Evolutionary conservation across 2,888 invertebrate genomes (phyloP).

Genomic region (Rhimphoctona megacephalus): DNA sequence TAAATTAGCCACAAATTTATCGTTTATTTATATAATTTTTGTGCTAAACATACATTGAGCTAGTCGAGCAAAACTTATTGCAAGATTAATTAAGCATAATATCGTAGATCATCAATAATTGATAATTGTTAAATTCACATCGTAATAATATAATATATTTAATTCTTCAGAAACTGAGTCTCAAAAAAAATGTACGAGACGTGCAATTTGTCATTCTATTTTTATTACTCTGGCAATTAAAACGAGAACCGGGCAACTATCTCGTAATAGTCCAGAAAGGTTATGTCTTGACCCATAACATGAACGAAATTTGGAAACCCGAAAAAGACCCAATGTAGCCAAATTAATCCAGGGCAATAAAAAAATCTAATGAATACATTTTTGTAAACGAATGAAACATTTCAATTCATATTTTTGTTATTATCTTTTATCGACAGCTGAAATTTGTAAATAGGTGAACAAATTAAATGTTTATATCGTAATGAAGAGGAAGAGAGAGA

Average conservation of each 20-base stretch:
- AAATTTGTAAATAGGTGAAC: slow-evolving; percentile 34
- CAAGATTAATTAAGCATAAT: neutral
- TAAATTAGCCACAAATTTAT: neutral
- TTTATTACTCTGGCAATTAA: neutral
- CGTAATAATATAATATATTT: neutral
- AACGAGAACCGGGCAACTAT: slow-evolving; percentile 9
- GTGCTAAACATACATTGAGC: neutral
- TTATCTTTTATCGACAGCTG: neutral
- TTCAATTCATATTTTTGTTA: neutral
- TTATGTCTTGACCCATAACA: slow-evolving; percentile 33
- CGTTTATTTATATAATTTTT: neutral
- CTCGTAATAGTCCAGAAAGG: slow-evolving; percentile 11
- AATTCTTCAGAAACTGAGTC: neutral
- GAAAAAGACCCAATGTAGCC: neutral
- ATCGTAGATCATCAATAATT: neutral
- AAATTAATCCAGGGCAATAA: neutral
- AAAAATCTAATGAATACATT: neutral
- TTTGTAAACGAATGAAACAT: neutral
- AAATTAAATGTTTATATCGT: slow-evolving; percentile 18
- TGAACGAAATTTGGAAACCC: slow-evolving; percentile 8
- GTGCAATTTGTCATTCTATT: neutral
- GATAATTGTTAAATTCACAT: neutral
- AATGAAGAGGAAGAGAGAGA: neutral
- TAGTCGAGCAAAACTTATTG: neutral
- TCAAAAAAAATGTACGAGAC: neutral